These are phyloP conservation scores for Bembecia ichneumoniformis DNA, from an alignment of 2,888 invertebrate genomes.

Conservation along the genomic window DNA sequence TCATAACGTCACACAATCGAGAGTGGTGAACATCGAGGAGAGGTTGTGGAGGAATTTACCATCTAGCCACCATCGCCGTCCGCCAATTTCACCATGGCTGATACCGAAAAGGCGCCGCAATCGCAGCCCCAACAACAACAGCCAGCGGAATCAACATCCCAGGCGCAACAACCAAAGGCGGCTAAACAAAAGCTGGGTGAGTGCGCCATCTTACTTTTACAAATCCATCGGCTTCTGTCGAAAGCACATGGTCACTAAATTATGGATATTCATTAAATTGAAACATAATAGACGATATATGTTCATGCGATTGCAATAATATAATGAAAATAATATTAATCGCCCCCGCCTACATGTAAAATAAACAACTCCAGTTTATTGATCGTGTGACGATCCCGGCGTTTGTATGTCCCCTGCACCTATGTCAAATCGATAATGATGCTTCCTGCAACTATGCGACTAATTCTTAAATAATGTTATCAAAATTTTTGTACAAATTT, in stretches of 20 bases:
- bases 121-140: conserved; percentile 74
- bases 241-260: conserved; percentile 50
- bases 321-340: background rate
- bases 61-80: conserved; percentile 80
- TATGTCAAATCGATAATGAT: conserved; percentile 34
- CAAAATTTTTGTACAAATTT: too few species aligned
- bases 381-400: conserved; percentile 47
- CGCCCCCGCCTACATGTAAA: background rate
- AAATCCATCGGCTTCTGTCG: conserved; percentile 39
- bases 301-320: background rate
- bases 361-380: conserved; percentile 20
- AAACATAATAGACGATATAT: background rate
- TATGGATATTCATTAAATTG: background rate
- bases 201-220: conserved; percentile 67
- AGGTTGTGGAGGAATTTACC: conserved; percentile 83
- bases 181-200: conserved; percentile 90
- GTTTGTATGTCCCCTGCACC: conserved; percentile 4
- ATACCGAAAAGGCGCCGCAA: conserved; percentile 91
- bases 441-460: background rate
- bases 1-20: conserved; percentile 45
- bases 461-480: too few species aligned
- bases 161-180: conserved; percentile 74
- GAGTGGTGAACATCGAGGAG: conserved; percentile 80
- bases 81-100: conserved; percentile 93
- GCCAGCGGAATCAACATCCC: conserved; percentile 71